A percentile compares a stretch with the other conserved stretches of the same genome.
These are phyloP conservation scores for Dusona sp. DNA, from an alignment of 2,888 invertebrate genomes.

Conservation along the genomic window DNA sequence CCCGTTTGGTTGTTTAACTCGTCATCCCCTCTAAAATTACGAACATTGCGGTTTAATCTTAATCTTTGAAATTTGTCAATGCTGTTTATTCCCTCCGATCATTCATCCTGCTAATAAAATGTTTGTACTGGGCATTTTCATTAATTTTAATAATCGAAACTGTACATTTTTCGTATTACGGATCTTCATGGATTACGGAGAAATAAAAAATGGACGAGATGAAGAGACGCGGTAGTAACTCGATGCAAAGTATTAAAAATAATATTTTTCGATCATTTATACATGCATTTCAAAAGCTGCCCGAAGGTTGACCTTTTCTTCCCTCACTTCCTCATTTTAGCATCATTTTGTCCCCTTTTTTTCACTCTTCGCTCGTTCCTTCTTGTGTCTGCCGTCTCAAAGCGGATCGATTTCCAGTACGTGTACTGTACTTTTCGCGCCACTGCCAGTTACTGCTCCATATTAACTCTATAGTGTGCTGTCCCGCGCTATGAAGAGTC, in stretches of 20 bases:
- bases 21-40: background rate
- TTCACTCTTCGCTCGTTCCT: constrained; percentile 53
- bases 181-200: background rate
- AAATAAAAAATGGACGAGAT: constrained; percentile 60
- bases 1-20: background rate
- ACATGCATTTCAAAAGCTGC: constrained; percentile 56
- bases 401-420: constrained; percentile 64
- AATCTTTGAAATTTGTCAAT: background rate
- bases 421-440: constrained; percentile 54
- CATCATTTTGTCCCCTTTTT: constrained; percentile 52
- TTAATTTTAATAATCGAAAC: background rate
- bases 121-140: background rate
- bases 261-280: constrained; percentile 33
- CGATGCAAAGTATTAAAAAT: too few species aligned
- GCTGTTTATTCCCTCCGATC: background rate
- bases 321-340: constrained; percentile 46
- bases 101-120: background rate
- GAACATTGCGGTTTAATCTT: background rate
- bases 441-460: constrained; percentile 19
- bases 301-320: constrained; percentile 36
- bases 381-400: constrained; percentile 55
- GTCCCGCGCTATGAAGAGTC: constrained; percentile 23
- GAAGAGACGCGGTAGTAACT: too few species aligned
- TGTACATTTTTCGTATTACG: background rate
- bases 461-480: constrained; percentile 14